Conservation (phyloP, 1,140 invertebrate genomes). For the Drosophila prosaltans region DNA sequence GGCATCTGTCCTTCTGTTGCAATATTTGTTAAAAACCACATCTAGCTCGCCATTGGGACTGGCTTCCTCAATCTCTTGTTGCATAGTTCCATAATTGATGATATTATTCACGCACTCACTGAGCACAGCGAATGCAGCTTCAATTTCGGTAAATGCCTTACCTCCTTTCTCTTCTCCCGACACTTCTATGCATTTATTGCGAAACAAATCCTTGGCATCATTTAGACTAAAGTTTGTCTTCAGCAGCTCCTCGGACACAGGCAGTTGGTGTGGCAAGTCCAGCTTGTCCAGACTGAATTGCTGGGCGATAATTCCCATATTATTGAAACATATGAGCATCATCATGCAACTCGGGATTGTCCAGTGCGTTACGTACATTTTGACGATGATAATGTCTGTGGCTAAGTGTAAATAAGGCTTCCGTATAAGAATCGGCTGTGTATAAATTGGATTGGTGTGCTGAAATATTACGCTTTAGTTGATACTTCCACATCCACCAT, state of each 20-base stretch:
- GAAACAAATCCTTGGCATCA: constrained; percentile 55
- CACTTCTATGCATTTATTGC: constrained; percentile 71
- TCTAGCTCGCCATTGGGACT: constrained; percentile 86
- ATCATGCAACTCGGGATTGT: not conserved
- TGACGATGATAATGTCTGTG: not conserved
- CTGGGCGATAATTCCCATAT: constrained; percentile 2
- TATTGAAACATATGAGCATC: constrained; percentile 13
- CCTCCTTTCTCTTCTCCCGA: constrained; percentile 67
- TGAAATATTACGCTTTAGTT: not conserved
- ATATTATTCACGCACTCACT: constrained; percentile 84
- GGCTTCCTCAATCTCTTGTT: constrained; percentile 86
- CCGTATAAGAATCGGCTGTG: not conserved
- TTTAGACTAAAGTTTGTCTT: constrained; percentile 46
- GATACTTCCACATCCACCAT: constrained; percentile 1
- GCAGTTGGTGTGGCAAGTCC: constrained; percentile 55
- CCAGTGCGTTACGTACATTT: not conserved
- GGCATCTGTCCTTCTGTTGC: constrained; percentile 85
- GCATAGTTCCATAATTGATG: constrained; percentile 84
- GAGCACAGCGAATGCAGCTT: constrained; percentile 53
- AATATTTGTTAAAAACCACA: constrained; percentile 85
- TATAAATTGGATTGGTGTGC: not conserved
- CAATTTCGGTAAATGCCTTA: constrained; percentile 57
- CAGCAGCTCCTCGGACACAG: constrained; percentile 26
- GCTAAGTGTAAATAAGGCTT: constrained; percentile 7
- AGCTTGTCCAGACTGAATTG: constrained; percentile 59